Evolutionary conservation across 2,797 vertebrate genomes (phyloP), one percentile per base, ranked within the genome.

Genomic region (Furcifer pardalis): DNA sequence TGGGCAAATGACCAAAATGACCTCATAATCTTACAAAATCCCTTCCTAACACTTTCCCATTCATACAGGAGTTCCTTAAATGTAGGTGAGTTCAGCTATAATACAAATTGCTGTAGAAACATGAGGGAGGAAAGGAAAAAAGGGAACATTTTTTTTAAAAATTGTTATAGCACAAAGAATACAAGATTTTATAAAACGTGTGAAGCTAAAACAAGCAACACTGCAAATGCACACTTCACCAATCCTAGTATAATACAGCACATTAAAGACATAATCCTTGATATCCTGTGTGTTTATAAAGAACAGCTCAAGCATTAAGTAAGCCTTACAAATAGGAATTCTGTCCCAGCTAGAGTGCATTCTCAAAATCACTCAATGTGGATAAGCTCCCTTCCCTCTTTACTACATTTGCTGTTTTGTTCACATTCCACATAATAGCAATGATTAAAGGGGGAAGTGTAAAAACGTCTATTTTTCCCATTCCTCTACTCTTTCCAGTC

Each of bases 1-100:
- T 91, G 66, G 7, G 83, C 91, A 82, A 94, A 94, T 56, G 87
- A 94, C 90, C 79, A 90, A 83, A 88, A n/a, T n/a, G n/a, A 93
- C 92, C 92, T 89, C 73, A 92, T 92, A 94, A 95, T 92, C 91
- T 95, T 88, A 90, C 92, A 92, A 95, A 95, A 95, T 84, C 88
- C 86, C 95, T 92, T 94, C 52, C 88, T 88, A 94, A 94, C 81
- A 86, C 89, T 92, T 94, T 89, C 89, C 77, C 93, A 91, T 91
- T 92, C 90, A 92, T 59, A 87, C 79, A 91, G 87, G 91, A 91
- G 91, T 93, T 85, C 94, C 90, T 90, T 94, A 89, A 1, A 0
- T 81, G 0, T 0, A 40, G 19, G 77, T 7, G 25, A 88, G 30
- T 75, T 79, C 49, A 87, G 77, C 5, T 88, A 46, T 69, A 74